Base-by-base conservation (phyloP, 2,888 invertebrate genomes). In the Leuctra nigra region DNA sequence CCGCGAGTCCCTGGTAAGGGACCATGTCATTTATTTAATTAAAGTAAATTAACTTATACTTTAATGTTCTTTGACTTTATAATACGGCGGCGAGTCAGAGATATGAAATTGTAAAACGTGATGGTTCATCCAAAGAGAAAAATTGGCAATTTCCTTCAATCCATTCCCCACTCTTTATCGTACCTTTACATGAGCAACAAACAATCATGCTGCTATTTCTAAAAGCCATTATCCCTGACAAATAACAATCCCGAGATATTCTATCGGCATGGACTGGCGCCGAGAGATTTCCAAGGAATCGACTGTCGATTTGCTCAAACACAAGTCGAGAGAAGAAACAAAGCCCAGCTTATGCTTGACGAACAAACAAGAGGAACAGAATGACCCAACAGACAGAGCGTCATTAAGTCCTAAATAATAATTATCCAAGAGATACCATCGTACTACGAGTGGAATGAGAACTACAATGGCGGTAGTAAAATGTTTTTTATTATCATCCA, bases 1-100 rank as follows among this genome's bases (percentile, higher is more conserved):
- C 33, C 18, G 16, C 50, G 29, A 35, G 20, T 33, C 29, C 14
- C 18, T 16, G 20, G 41, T 41, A 25, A 47, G 47, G 48, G 35
- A 61, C 59, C 61, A 52, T 60, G 58, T 58, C 58, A 61, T 61
- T 61, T 61, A 60, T 61, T 58, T 58, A 61, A 61, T 61, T 61
- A 60, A 61, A 61, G 61, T 61, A 58, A 61, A 61, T 61, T 61
- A 61, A 60, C 58, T 38, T 56, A 52, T 20, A 46, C 39, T 56
- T 54, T 47, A 39, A 44, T 41, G 52, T 54, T 50, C 14, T 50
- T 50, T 50, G 33, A 33, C 50, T 50, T 44, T 23, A 23, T 44
- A 23, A 23, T 44, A 44, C 23, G n/a, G 44, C 44, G 44, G 23
- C 44, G 44, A n/a, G 20, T n/a, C 16, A 18, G 16, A 4, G 18